phyloP scores from a whole-genome alignment of 2,113 vertebrate genomes.

The Mesocricetus auratus region DNA sequence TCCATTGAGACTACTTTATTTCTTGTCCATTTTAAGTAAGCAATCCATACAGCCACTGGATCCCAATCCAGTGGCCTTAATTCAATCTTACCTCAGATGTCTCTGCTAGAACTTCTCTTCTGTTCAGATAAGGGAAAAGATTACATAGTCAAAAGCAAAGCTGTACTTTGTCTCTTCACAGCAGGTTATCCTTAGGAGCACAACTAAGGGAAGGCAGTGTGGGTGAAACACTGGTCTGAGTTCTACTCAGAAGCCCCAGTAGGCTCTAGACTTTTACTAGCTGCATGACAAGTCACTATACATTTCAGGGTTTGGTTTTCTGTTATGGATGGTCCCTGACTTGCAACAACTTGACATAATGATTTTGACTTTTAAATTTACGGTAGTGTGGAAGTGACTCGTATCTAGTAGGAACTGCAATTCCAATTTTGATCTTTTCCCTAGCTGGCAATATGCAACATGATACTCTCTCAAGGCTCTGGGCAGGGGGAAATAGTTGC shows the following conservation, averaged over 20 bases:
- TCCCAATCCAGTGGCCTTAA: not conserved
- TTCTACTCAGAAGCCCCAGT: not conserved
- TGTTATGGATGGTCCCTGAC: not conserved
- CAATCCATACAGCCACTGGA: not conserved
- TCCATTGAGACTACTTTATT: not conserved
- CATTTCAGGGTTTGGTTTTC: not conserved
- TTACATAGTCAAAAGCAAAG: not conserved
- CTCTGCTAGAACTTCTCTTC: conserved; percentile 22
- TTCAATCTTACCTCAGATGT: not conserved
- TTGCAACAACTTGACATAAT: not conserved
- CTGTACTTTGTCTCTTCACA: not conserved
- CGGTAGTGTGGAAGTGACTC: not conserved
- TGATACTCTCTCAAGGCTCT: not conserved
- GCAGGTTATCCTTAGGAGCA: not conserved
- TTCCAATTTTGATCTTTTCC: not conserved
- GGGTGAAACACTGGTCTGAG: not conserved
- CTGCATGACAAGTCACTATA: not conserved
- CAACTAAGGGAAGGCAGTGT: not conserved
- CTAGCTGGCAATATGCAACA: not conserved
- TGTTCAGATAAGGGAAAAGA: not conserved
- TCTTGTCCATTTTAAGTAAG: conserved; percentile 35
- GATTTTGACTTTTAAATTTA: not conserved
- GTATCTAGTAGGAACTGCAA: not conserved
- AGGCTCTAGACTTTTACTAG: not conserved
- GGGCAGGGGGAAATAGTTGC: not conserved